Evolutionary conservation across 2,888 invertebrate species (phyloP).

Genomic region (Drosophila robusta): DNA sequence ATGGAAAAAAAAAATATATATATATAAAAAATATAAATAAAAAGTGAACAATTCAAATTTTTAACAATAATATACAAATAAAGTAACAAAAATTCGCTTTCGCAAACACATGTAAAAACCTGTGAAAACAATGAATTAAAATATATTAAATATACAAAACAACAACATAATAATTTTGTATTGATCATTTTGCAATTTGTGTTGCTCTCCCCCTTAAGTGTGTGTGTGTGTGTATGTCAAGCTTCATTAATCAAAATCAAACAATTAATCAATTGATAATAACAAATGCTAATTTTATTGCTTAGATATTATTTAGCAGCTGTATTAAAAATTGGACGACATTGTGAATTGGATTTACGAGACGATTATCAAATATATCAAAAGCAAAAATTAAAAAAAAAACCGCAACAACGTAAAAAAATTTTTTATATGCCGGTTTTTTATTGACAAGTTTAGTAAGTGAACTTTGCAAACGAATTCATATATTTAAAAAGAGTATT

Average conservation of each 20-base stretch:
- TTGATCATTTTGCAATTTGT: slow-evolving; percentile 23
- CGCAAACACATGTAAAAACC: slow-evolving; percentile 50
- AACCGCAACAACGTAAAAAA: slow-evolving; percentile 8
- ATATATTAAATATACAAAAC: slow-evolving; percentile 13
- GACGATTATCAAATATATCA: slow-evolving; percentile 30
- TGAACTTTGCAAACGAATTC: slow-evolving; percentile 25
- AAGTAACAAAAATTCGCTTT: slow-evolving; percentile 23
- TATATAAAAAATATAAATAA: slow-evolving; percentile 40
- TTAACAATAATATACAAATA: neutral
- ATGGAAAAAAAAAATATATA: no score
- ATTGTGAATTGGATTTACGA: slow-evolving; percentile 46
- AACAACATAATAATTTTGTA: slow-evolving; percentile 15
- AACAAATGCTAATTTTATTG: slow-evolving; percentile 57
- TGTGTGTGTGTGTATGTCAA: slow-evolving; percentile 15
- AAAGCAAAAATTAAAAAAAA: slow-evolving; percentile 8
- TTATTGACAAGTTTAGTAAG: slow-evolving; percentile 79
- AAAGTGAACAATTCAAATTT: slow-evolving; percentile 15
- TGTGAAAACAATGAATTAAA: slow-evolving; percentile 58
- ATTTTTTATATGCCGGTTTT: slow-evolving; percentile 65
- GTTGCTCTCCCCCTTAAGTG: neutral
- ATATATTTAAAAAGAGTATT: neutral
- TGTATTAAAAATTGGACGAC: slow-evolving; percentile 39
- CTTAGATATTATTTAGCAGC: slow-evolving; percentile 40
- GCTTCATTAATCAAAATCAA: slow-evolving; percentile 48
- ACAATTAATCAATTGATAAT: slow-evolving; percentile 59